These are phyloP conservation scores for Drosophila villosipedis DNA, from an alignment of 2,888 invertebrate species.

Conservation along the genomic window DNA sequence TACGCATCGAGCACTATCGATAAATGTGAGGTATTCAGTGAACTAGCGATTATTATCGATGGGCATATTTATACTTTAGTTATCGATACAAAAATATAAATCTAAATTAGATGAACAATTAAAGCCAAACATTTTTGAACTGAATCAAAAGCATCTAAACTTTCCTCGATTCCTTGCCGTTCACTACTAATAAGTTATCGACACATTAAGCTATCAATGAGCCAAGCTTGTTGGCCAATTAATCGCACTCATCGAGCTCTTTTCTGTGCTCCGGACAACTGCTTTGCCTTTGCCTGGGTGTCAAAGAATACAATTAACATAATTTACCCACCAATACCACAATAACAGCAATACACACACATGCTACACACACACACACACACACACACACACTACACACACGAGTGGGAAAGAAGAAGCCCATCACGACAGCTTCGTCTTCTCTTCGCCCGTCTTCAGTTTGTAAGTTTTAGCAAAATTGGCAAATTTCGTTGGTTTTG, in stretches of 20 bases:
- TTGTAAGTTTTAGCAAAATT: conserved; percentile 73
- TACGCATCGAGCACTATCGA: not conserved
- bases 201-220: not conserved
- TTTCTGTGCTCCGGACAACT: conserved; percentile 1
- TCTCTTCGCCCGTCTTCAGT: conserved; percentile 18
- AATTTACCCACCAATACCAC: conserved; percentile 71
- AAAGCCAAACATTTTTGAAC: not conserved
- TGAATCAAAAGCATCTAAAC: too few species aligned
- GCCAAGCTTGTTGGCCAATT: not conserved
- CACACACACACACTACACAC: conserved; percentile 2
- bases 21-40: not conserved
- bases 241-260: not conserved
- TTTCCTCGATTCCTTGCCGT: not conserved
- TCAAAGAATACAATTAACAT: conserved; percentile 79
- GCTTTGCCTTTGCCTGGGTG: conserved; percentile 57
- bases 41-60: not conserved
- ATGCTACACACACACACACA: not conserved
- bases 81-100: not conserved
- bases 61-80: not conserved
- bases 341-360: conserved; percentile 27
- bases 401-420: conserved; percentile 5
- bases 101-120: not conserved
- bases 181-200: not conserved
- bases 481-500: conserved; percentile 65
- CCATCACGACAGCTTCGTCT: conserved; percentile 15